Conservation (phyloP, 2,797 vertebrate species). For the Poeciliopsis gracilis region DNA sequence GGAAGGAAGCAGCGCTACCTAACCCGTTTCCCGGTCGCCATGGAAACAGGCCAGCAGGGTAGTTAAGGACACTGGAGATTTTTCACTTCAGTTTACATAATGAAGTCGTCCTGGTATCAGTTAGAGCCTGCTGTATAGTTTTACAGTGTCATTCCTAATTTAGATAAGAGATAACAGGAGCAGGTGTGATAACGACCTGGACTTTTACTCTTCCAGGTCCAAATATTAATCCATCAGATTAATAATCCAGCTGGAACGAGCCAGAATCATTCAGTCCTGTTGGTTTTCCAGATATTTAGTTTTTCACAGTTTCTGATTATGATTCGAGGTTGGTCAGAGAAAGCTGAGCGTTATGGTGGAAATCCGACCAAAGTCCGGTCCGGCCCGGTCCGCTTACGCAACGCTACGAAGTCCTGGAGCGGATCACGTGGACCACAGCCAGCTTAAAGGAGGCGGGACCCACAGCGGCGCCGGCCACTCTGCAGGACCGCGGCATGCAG, state of each 20-base stretch:
- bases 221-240: conserved; percentile 7
- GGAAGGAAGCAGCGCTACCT: too few relatives aligned
- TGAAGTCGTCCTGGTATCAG: neutral
- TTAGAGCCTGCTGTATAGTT: neutral
- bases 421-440: conserved; percentile 2
- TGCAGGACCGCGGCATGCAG: conserved; percentile 63
- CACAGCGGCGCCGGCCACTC: neutral
- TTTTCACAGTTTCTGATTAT: neutral
- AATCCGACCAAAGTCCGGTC: conserved; percentile 38
- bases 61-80: neutral
- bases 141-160: conserved; percentile 3
- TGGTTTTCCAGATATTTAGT: neutral
- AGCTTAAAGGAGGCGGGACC: neutral
- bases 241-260: neutral
- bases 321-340: neutral
- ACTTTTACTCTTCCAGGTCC: neutral
- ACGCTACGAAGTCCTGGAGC: neutral
- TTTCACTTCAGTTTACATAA: neutral
- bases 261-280: neutral
- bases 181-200: neutral
- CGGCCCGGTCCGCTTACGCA: conserved; percentile 25
- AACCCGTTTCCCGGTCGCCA: too few relatives aligned
- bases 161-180: conserved; percentile 7
- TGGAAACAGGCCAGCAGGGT: neutral
- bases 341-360: conserved; percentile 35